Conservation (phyloP, 2,797 vertebrate genomes). For the Huso huso region DNA sequence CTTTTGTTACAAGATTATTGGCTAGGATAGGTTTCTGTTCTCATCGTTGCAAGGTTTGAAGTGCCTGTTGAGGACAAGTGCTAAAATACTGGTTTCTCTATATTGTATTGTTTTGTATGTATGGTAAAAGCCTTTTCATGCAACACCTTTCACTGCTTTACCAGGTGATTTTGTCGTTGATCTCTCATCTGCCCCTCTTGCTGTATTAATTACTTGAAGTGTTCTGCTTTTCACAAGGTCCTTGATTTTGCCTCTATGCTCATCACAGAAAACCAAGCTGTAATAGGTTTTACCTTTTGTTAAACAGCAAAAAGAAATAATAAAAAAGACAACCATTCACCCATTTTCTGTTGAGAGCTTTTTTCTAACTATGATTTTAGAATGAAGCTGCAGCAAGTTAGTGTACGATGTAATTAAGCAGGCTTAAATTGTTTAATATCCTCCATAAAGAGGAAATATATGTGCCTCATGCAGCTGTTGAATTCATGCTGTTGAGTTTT, state of each 20-base stretch:
- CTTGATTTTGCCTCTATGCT: constrained; percentile 46
- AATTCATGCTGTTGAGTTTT: too few species aligned
- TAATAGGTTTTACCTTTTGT: constrained; percentile 1
- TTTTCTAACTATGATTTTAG: neutral
- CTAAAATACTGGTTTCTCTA: constrained; percentile 76
- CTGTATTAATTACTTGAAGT: constrained; percentile 90
- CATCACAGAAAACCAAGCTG: constrained; percentile 10
- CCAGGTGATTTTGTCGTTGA: constrained; percentile 88
- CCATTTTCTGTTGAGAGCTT: neutral
- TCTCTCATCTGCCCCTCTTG: constrained; percentile 75
- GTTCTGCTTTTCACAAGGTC: constrained; percentile 61
- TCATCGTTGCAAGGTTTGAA: constrained; percentile 74
- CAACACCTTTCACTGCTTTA: constrained; percentile 83
- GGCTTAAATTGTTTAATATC: too few species aligned
- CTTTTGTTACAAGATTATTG: constrained; percentile 99
- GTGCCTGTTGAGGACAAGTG: constrained; percentile 86
- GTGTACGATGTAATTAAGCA: neutral
- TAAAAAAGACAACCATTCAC: neutral
- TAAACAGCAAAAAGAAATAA: neutral
- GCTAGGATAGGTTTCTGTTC: constrained; percentile 87
- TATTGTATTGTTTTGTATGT: constrained; percentile 59
- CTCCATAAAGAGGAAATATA: too few species aligned
- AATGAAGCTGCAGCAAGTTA: neutral
- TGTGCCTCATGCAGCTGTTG: too few species aligned
- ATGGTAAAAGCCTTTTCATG: constrained; percentile 77